These are phyloP conservation scores for Acanthoscelides obtectus DNA, from an alignment of 2,888 invertebrate genomes.

Conservation along the genomic window DNA sequence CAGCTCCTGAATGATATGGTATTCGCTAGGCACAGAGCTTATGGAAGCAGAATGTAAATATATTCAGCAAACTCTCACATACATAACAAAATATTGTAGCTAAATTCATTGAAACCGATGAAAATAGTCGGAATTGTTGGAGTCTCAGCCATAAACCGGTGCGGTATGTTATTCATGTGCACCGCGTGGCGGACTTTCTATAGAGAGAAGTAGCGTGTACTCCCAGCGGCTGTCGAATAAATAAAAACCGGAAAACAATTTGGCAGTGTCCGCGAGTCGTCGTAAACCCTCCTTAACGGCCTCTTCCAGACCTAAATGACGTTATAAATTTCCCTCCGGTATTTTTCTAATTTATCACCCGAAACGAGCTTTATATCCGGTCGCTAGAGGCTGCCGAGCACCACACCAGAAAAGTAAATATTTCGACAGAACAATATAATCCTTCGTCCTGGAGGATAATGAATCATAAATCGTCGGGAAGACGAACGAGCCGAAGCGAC, in stretches of 20 bases:
- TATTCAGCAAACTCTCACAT: neutral
- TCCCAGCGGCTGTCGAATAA: neutral
- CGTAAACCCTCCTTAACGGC: conserved; percentile 18
- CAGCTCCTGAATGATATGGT: neutral
- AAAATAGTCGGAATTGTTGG: neutral
- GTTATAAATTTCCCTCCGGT: conserved; percentile 19
- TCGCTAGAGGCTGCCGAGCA: conserved; percentile 19
- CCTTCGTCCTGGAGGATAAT: conserved; percentile 27
- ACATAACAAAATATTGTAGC: neutral
- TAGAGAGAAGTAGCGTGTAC: neutral
- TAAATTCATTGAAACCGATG: neutral
- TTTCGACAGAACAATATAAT: conserved; percentile 31
- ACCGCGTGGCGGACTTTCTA: neutral
- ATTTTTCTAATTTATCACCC: conserved; percentile 24
- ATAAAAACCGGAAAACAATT: conserved; percentile 3
- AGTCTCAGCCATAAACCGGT: neutral
- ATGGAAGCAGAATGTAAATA: neutral
- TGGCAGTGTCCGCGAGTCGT: conserved; percentile 16
- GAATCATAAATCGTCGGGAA: conserved; percentile 33
- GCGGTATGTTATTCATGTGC: neutral
- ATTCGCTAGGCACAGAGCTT: neutral
- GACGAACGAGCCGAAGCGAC: conserved; percentile 26
- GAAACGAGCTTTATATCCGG: conserved; percentile 22
- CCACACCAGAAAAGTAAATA: conserved; percentile 25
- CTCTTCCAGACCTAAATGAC: conserved; percentile 20